Base-by-base conservation (phyloP, 1,140 invertebrate species). In the Notospermus geniculatus region DNA sequence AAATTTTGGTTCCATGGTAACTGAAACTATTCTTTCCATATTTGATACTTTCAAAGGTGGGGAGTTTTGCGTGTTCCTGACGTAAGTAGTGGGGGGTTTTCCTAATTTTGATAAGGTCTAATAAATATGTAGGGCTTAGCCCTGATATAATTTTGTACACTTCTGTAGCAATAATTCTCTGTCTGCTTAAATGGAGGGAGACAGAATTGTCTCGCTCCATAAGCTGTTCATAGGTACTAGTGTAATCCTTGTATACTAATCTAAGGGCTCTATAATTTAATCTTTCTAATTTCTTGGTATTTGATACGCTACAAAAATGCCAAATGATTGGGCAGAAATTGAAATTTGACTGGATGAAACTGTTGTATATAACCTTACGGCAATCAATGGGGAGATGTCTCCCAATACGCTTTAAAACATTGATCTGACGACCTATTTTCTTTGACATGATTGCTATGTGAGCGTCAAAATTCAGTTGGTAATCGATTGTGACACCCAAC, bases 341-440 rank as follows among this genome's bases (percentile, higher is more conserved):
- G n/a, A 55, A 54, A 19, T 54, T 25, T 46, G 58, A 59, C 45
- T 28, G n/a, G 29, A 53, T 59, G 43, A 59, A 59, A 45, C 25
- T 53, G 4, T 29, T 4, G n/a, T 46, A 59, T n/a, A 59, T 28
- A 7, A 9, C 7, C n/a, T 27, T 22, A 7, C 54, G 19, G n/a
- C 22, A 55, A 11, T 13, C n/a, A 9, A 27, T n/a, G 28, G 22
- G 22, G 28, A 55, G 54, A 9, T 55, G n/a, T n/a, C n/a, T 2
- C 7, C 22, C 22, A 4, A 55, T 22, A 7, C 54, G 22, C n/a
- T 55, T 22, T 2, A 55, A n/a, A 17, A 55, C 54, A 9, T 30
- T 55, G 28, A 55, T 22, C 28, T 55, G 54, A 23, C 22, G 22
- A 2, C 22, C 54, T 5, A 9, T 25, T 25, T 55, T 55, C 54